Evolutionary conservation across 2,888 invertebrate species (phyloP).

Genomic region (Panzeria rudis): DNA sequence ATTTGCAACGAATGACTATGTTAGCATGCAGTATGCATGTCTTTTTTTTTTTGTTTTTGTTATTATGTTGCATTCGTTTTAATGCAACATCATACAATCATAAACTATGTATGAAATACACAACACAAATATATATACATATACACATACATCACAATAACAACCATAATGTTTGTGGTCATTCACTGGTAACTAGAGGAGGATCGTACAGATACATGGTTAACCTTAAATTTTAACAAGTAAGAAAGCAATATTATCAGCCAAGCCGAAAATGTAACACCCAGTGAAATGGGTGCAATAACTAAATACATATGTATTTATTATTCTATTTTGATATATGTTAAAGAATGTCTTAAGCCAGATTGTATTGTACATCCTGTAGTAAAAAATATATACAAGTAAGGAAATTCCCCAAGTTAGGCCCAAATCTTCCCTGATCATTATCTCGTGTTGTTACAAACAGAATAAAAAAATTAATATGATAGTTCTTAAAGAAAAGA

Average conservation of each 20-base stretch:
- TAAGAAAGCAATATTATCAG: not conserved
- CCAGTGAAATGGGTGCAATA: no score
- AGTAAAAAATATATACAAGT: no score
- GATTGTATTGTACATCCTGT: no score
- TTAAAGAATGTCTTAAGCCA: no score
- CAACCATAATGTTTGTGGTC: constrained; percentile 58
- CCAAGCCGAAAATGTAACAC: not conserved
- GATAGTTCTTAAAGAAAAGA: not conserved
- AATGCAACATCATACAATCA: constrained; percentile 46
- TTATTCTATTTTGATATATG: no score
- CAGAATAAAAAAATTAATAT: not conserved
- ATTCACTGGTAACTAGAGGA: constrained; percentile 59
- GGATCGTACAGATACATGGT: constrained; percentile 45
- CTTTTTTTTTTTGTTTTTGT: not conserved
- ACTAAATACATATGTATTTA: no score
- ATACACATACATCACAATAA: constrained; percentile 63
- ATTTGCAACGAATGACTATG: constrained; percentile 53
- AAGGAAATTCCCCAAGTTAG: no score
- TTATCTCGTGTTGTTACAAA: constrained; percentile 11
- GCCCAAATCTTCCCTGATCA: not conserved
- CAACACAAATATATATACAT: constrained; percentile 27
- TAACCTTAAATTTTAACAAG: not conserved
- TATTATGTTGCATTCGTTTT: constrained; percentile 37
- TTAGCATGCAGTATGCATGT: constrained; percentile 7
- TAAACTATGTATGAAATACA: constrained; percentile 50